Percentiles rank a stretch among this genome's conserved stretches.
Conservation (phyloP, 2,113 vertebrate species). For the Phocoena sinus region DNA sequence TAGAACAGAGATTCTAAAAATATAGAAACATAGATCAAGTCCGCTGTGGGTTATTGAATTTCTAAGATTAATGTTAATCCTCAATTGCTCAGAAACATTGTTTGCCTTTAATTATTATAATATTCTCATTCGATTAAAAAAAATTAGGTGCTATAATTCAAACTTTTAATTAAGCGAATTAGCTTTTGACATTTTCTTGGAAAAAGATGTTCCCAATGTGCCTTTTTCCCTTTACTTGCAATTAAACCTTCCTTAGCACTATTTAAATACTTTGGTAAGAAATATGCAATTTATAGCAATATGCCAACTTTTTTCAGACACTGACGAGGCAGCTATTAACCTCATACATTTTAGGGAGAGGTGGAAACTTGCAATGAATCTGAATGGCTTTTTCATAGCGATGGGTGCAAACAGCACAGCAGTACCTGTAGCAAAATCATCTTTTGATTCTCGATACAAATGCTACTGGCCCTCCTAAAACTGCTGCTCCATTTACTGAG, state of each 20-base stretch:
- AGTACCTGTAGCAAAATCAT: background rate
- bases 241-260: conserved; percentile 80
- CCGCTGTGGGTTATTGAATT: background rate
- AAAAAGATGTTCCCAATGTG: conserved; percentile 79
- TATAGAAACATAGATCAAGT: background rate
- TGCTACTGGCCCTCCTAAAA: background rate
- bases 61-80: conserved; percentile 51
- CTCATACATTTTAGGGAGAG: background rate
- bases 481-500: background rate
- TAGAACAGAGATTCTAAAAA: background rate
- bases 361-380: background rate
- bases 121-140: conserved; percentile 62
- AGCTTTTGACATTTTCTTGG: conserved; percentile 75
- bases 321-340: background rate
- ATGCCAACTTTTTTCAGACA: conserved; percentile 49
- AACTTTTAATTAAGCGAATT: conserved; percentile 74
- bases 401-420: background rate
- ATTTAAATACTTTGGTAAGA: conserved; percentile 75
- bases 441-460: conserved; percentile 17
- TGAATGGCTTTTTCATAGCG: background rate
- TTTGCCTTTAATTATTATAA: conserved; percentile 71
- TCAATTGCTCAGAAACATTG: conserved; percentile 36
- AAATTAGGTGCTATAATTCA: conserved; percentile 68
- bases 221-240: conserved; percentile 67
- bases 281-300: conserved; percentile 7